phyloP scores from a whole-genome alignment of 2,888 invertebrate genomes.

The Lydus trimaculatus region DNA sequence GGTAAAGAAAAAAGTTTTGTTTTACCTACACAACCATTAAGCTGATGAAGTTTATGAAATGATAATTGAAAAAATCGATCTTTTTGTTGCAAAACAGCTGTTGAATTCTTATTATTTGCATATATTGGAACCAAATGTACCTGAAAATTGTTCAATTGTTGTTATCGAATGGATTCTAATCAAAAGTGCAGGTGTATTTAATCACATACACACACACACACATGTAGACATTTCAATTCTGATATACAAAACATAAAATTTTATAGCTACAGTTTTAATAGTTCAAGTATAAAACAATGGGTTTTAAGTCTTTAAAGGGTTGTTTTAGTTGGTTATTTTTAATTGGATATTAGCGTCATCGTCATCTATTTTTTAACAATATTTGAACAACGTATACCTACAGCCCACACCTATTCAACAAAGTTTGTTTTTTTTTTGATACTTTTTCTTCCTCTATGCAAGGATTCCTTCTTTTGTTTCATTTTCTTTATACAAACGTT shows the following conservation, averaged over 20 bases:
- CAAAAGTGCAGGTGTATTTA: slow-evolving; percentile 2
- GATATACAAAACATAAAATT: not conserved
- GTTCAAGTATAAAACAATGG: not conserved
- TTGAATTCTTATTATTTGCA: not conserved
- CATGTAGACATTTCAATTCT: not conserved
- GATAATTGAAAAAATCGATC: too few species aligned
- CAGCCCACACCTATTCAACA: not conserved
- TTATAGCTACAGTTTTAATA: not conserved
- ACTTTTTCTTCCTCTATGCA: not conserved
- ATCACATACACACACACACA: not conserved
- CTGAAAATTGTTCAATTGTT: slow-evolving; percentile 10
- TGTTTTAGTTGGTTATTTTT: not conserved
- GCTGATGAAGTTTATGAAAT: too few species aligned
- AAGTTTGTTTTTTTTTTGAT: too few species aligned
- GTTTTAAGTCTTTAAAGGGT: not conserved
- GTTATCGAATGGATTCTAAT: not conserved
- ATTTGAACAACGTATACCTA: not conserved
- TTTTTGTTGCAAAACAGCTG: not conserved
- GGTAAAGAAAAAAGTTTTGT: too few species aligned
- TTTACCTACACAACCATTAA: too few species aligned
- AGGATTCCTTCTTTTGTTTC: not conserved
- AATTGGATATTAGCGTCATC: not conserved
- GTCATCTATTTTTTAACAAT: not conserved
- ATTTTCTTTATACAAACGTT: not conserved
- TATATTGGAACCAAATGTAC: slow-evolving; percentile 6